phyloP scores from a whole-genome alignment of 2,113 vertebrate species.

The Equus quagga region DNA sequence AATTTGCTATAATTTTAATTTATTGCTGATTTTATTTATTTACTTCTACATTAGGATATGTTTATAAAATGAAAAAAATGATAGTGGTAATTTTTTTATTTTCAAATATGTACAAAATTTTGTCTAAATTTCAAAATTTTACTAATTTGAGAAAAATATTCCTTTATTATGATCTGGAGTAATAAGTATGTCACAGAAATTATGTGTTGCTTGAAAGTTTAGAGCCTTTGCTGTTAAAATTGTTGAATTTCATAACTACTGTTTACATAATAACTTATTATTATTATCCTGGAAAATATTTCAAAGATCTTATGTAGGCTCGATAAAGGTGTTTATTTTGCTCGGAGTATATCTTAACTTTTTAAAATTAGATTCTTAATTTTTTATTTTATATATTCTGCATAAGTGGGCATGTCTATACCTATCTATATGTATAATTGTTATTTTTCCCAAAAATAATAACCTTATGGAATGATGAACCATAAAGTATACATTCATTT shows the following conservation, averaged over 20 bases:
- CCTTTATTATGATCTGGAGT: neutral
- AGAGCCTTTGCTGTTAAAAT: neutral
- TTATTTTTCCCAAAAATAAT: neutral
- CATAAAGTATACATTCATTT: neutral
- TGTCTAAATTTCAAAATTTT: neutral
- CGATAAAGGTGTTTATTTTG: neutral
- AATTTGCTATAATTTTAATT: neutral
- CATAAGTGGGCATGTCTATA: neutral
- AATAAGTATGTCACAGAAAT: neutral
- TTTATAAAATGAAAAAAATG: neutral
- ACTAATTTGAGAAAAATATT: neutral
- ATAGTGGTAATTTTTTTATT: neutral
- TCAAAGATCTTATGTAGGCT: neutral
- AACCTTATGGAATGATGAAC: neutral
- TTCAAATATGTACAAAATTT: neutral
- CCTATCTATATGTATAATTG: neutral
- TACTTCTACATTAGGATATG: neutral
- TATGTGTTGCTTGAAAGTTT: neutral
- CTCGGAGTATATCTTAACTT: neutral
- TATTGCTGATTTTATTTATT: neutral
- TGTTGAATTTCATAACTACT: neutral
- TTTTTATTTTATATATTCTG: neutral
- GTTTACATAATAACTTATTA: constrained; percentile 4
- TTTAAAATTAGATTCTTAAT: neutral
- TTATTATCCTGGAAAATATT: neutral